phyloP scores from a whole-genome alignment of 2,113 vertebrate genomes.

The Porphyrio hochstetteri region DNA sequence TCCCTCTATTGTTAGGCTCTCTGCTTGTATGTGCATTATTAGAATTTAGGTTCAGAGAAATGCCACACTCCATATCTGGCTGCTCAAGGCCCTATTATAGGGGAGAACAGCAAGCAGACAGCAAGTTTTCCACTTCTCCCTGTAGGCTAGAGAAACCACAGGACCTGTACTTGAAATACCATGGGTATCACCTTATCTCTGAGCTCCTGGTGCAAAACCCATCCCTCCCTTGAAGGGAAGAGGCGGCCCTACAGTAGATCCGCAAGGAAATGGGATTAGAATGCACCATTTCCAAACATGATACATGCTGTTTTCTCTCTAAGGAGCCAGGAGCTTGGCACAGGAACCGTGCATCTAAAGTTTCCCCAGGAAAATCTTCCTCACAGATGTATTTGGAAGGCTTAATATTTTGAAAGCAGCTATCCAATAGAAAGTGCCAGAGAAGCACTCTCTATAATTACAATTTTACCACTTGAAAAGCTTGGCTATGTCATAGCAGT shows the following conservation, averaged over 20 bases:
- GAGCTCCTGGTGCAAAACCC: neutral
- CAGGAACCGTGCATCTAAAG: fast-evolving
- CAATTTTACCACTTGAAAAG: slow-evolving; percentile 5
- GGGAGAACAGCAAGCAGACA: neutral
- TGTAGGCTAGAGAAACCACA: neutral
- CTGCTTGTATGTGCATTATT: neutral
- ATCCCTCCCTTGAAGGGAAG: neutral
- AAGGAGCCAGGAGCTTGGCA: neutral
- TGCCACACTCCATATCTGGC: neutral
- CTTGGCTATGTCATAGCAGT: neutral
- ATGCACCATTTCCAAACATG: neutral
- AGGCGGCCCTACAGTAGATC: fast-evolving
- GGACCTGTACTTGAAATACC: neutral
- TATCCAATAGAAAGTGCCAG: neutral
- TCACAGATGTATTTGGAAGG: neutral
- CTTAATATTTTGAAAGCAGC: neutral
- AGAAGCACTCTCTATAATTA: neutral
- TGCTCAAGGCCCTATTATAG: neutral
- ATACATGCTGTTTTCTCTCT: neutral
- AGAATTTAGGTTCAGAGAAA: neutral
- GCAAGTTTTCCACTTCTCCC: neutral
- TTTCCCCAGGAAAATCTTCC: neutral
- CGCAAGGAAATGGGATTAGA: neutral
- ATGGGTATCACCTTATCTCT: neutral
- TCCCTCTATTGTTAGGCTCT: neutral